Conservation (phyloP, 2,888 invertebrate species). For the Galerucella nymphaeae region DNA sequence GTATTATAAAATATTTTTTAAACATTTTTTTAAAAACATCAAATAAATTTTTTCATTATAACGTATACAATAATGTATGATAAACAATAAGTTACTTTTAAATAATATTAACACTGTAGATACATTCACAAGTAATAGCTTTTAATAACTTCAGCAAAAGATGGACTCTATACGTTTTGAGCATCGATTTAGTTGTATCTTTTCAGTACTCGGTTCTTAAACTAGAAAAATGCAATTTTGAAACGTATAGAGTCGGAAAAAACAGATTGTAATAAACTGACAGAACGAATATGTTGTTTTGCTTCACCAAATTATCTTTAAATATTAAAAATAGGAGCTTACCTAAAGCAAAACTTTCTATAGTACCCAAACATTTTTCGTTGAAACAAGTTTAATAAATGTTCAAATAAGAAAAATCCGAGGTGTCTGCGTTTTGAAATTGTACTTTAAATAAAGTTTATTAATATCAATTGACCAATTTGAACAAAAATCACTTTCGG, state of each 20-base stretch:
- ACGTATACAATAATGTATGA: constrained; percentile 49
- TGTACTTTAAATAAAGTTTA: neutral
- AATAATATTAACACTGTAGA: constrained; percentile 49
- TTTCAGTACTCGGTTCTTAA: constrained; percentile 15
- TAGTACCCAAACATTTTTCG: neutral
- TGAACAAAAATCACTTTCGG: too few species aligned
- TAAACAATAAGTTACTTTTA: constrained; percentile 48
- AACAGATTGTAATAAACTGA: constrained; percentile 14
- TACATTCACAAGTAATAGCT: constrained; percentile 45
- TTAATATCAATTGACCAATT: too few species aligned
- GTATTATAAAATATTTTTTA: constrained; percentile 50
- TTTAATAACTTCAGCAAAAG: constrained; percentile 39
- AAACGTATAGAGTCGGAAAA: constrained; percentile 41
- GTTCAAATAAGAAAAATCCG: too few species aligned
- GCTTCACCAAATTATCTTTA: neutral
- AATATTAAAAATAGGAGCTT: neutral
- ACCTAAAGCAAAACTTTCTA: neutral
- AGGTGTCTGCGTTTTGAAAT: too few species aligned
- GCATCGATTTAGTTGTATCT: neutral
- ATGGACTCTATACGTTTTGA: constrained; percentile 34
- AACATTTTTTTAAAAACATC: constrained; percentile 47
- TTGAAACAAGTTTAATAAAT: too few species aligned
- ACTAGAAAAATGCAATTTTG: constrained; percentile 33
- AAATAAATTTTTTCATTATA: constrained; percentile 46
- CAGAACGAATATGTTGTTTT: constrained; percentile 20